Base-by-base conservation (phyloP, 2,797 vertebrate species). In the Acanthopagrus latus region DNA sequence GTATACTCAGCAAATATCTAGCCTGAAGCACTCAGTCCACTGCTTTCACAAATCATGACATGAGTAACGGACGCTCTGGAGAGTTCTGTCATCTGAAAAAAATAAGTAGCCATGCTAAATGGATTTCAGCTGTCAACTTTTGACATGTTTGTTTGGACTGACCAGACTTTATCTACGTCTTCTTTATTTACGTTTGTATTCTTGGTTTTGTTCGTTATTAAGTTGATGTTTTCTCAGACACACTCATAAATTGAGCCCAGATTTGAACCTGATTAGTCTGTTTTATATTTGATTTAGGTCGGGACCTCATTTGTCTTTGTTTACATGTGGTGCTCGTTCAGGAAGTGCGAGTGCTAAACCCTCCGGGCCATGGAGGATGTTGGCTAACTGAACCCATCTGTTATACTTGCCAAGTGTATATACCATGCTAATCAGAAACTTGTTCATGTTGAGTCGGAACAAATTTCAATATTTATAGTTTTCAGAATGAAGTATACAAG, bases 301-400 rank as follows among this genome's bases (percentile, higher is more conserved):
- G 70, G 51, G 74, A 68, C 70, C 75, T 80, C 21, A 41, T 80
- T 84, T 71, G 86, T 84, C 65, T 78, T 69, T 88, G 86, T 93
- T 89, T 90, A 90, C 70, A 73, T 62, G 64, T 67, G 65, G 71
- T 57, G 75, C 52, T 11, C n/a, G 63, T 63, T 46, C 75, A 91
- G 88, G 88, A 88, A 90, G 85, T 82, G 86, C 4, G 27, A 71
- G 65, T 20, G 71, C 76, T 86, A 69, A 86, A 73, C 79, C 79
- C 88, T 81, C 21, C 76, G 27, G 89, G 90, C 85, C 54, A 58
- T 71, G 52, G 80, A 89, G 86, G 88, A 91, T 86, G 88, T 80
- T 58, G 20, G 44, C 74, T 88, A 91, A 92, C 73, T 76, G 29
- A 70, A 86, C 79, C 81, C 89, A 82, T 84, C 77, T 93, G 90